These are phyloP conservation scores for Melitaea cinxia DNA, from an alignment of 1,140 invertebrate genomes.

Conservation along the genomic window DNA sequence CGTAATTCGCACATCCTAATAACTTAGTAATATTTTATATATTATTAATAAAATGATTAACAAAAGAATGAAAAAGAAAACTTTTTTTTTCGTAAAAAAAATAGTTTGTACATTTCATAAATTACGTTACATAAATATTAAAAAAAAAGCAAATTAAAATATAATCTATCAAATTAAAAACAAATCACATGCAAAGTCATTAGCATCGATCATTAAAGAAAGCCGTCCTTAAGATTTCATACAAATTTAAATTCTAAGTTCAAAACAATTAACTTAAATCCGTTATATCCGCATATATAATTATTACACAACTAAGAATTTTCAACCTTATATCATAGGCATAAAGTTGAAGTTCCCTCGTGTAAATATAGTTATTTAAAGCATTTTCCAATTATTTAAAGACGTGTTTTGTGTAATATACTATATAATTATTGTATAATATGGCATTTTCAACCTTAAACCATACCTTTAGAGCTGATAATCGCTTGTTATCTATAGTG, in stretches of 20 bases:
- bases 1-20: too few species aligned
- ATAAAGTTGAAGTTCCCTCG: conserved; percentile 16
- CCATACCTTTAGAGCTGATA: not conserved
- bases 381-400: conserved; percentile 15
- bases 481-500: conserved; percentile 5
- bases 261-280: conserved; percentile 31
- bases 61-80: too few species aligned
- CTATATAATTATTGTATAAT: too few species aligned
- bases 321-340: not conserved
- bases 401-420: conserved; percentile 62
- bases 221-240: conserved; percentile 40
- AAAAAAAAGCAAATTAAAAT: not conserved
- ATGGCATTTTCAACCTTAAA: conserved; percentile 3
- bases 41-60: too few species aligned
- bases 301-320: conserved; percentile 1
- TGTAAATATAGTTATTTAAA: conserved; percentile 4
- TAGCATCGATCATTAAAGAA: conserved; percentile 43
- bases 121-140: too few species aligned
- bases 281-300: conserved; percentile 17
- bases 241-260: conserved; percentile 37
- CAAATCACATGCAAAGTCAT: not conserved
- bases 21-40: too few species aligned
- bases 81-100: too few species aligned
- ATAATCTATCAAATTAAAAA: not conserved
- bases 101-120: too few species aligned